Conservation (phyloP, 1,140 invertebrate genomes). For the Diprion similis region DNA sequence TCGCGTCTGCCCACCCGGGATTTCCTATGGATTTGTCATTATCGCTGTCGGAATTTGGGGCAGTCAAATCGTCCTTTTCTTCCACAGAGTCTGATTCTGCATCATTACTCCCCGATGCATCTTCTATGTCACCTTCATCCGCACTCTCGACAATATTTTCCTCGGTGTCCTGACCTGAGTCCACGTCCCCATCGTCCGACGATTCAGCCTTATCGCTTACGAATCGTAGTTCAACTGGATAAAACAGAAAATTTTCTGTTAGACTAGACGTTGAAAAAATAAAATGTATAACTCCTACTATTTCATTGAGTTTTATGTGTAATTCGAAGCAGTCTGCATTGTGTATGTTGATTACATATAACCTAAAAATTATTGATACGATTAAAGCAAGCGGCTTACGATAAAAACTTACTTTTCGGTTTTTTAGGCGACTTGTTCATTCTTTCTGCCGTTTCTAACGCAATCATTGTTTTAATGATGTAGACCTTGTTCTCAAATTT, state of each 20-base stretch:
- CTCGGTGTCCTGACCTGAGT: constrained; percentile 18
- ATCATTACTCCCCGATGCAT: not conserved
- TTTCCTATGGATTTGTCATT: constrained; percentile 42
- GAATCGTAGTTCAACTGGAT: not conserved
- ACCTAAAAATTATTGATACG: not conserved
- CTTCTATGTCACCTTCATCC: constrained; percentile 23
- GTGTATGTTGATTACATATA: not conserved
- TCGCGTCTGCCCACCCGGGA: constrained; percentile 60
- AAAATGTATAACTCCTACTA: not conserved
- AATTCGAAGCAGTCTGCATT: not conserved
- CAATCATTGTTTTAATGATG: not conserved
- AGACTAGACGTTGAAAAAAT: not conserved
- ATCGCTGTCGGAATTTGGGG: constrained; percentile 17
- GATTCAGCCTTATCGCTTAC: not conserved
- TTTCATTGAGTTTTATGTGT: not conserved
- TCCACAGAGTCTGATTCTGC: constrained; percentile 19
- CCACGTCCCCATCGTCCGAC: not conserved
- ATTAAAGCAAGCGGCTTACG: not conserved
- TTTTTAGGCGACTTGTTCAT: constrained; percentile 9
- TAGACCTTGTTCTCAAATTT: no score
- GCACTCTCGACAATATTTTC: constrained; percentile 21
- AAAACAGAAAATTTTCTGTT: not conserved
- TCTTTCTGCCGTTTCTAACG: not conserved
- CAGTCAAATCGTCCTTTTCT: constrained; percentile 25
- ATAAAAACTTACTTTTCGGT: not conserved